These are phyloP conservation scores for Regulus satrapa DNA, from an alignment of 2,113 vertebrate genomes.

Conservation along the genomic window DNA sequence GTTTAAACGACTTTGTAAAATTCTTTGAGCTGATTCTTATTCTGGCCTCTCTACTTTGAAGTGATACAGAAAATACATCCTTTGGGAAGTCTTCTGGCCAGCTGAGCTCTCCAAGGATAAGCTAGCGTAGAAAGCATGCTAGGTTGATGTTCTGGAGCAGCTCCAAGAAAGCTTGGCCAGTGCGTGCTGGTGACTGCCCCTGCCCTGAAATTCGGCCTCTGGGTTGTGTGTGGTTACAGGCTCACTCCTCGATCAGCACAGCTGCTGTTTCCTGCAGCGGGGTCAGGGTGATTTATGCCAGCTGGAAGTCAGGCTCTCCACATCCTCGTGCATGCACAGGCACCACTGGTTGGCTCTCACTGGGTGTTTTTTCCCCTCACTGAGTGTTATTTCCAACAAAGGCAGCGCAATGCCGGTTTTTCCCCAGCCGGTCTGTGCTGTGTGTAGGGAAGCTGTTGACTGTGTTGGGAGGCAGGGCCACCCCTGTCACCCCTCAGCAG, in stretches of 20 bases:
- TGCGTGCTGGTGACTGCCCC: no score
- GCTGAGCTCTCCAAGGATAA: background rate
- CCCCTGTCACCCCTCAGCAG: background rate
- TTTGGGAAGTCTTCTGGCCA: background rate
- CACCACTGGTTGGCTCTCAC: background rate
- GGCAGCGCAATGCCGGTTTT: background rate
- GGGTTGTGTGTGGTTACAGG: background rate
- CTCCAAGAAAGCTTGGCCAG: background rate
- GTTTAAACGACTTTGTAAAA: background rate
- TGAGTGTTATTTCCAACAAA: background rate
- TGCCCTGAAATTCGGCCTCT: background rate
- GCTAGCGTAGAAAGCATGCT: background rate
- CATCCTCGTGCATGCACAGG: no score
- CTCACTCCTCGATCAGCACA: background rate
- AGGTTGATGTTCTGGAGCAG: background rate
- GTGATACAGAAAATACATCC: background rate
- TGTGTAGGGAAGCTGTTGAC: background rate
- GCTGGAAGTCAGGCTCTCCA: background rate
- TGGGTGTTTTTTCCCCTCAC: fast-evolving
- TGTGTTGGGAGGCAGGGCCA: background rate
- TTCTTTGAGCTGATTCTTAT: background rate
- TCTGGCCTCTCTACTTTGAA: background rate
- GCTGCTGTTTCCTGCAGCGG: background rate
- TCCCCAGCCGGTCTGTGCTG: background rate
- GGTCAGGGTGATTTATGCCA: background rate